Conservation (phyloP, 2,797 vertebrate genomes). For the Malurus splendens region DNA sequence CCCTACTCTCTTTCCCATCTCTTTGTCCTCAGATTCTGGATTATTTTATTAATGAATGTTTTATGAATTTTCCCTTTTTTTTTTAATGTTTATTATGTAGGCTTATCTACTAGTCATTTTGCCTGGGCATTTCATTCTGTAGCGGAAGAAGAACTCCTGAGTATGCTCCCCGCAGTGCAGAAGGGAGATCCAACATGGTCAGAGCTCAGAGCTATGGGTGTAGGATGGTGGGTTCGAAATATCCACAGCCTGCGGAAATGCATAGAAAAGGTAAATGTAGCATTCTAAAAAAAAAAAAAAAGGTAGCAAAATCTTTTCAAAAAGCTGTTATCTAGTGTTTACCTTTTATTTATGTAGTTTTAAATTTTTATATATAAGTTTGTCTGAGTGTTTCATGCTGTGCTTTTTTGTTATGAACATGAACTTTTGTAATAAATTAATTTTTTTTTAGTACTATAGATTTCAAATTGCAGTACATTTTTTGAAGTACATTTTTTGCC, state of each 20-base stretch:
- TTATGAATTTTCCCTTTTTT: not conserved
- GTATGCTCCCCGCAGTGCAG: slow-evolving; percentile 90
- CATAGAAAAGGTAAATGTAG: slow-evolving; percentile 87
- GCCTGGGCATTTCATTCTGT: slow-evolving; percentile 98
- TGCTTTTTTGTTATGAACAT: not conserved
- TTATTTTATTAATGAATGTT: not conserved
- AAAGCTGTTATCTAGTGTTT: not conserved
- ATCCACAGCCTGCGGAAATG: slow-evolving; percentile 86
- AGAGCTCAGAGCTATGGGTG: slow-evolving; percentile 92
- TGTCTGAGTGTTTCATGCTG: not conserved
- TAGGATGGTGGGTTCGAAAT: slow-evolving; percentile 97
- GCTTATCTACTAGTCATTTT: slow-evolving; percentile 92
- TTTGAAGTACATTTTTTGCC: not conserved
- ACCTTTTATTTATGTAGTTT: not conserved
- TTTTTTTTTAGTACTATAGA: not conserved
- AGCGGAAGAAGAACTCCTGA: slow-evolving; percentile 91
- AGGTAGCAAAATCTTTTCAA: not conserved
- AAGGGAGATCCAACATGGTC: slow-evolving; percentile 88
- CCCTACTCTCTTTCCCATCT: rapidly evolving
- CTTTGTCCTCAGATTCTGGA: not conserved
- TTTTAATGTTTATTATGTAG: slow-evolving; percentile 54
- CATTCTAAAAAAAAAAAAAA: not conserved
- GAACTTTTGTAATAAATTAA: not conserved
- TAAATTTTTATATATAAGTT: not conserved
- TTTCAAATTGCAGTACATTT: not conserved